Evolutionary conservation across 2,888 invertebrate species (phyloP), one percentile per base, ranked within the genome.

Genomic region (Trachelus iudaicus): DNA sequence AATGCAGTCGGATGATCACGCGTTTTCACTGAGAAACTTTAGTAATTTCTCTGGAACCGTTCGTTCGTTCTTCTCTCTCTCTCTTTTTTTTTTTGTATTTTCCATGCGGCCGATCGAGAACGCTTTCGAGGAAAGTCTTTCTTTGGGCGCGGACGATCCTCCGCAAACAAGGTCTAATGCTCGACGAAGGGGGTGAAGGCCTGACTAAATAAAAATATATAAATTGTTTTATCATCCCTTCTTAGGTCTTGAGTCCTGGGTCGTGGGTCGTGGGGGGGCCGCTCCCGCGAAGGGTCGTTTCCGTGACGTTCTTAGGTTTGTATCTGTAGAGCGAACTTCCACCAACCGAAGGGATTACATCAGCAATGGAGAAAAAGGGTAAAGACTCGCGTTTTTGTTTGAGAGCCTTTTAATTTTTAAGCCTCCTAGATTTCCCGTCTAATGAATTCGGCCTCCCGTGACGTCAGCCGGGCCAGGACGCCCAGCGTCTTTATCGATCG

Each of bases 331-430:
- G 31, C 56, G 69, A 35, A 33, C 68, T 31, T 31, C 71, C 31
- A 33, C 33, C 33, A 13, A 31, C 30, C 9, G 79, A 73, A 80
- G 84, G 83, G 84, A 85, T 85, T 83, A 84, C 83, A 76, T 82
- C 82, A 82, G 81, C 84, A 84, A 85, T 80, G 85, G 73, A 76
- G 76, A 76, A 76, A 79, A 76, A 69, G 79, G 79, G 79, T 79
- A 85, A 84, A 80, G 81, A 78, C 81, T 76, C 85, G 80, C 85
- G 86, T 88, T 87, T 89, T 85, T 88, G 87, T 86, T 86, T 87
- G 89, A 89, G 88, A 89, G 87, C 88, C 89, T 89, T 89, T 89
- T 89, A 89, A 88, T 89, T 89, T 89, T 88, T 89, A 89, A 89
- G 89, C 89, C 86, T 84, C 81, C 79, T 78, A 84, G 86, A 86